Percentiles rank a stretch among this genome's conserved stretches.
These are phyloP conservation scores for Cheiracanthium punctorium DNA, from an alignment of 2,888 invertebrate genomes.

Conservation along the genomic window DNA sequence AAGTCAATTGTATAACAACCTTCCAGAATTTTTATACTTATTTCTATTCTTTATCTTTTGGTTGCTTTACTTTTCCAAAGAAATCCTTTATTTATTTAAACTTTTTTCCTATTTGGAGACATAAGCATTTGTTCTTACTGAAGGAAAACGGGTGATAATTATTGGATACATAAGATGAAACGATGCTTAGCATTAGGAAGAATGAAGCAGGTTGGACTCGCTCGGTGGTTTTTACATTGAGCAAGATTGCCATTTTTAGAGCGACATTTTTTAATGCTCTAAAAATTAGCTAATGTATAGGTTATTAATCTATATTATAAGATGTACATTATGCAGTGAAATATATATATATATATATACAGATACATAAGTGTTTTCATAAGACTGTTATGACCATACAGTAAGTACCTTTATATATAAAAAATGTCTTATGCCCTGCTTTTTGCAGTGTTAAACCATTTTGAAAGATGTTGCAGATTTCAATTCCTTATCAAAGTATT, in stretches of 20 bases:
- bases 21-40: too few species aligned
- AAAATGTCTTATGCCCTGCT: conserved; percentile 49
- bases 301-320: conserved; percentile 54
- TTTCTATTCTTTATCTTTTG: too few species aligned
- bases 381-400: conserved; percentile 57
- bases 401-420: conserved; percentile 65
- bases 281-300: conserved; percentile 38
- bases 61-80: too few species aligned
- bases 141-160: too few species aligned
- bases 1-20: too few species aligned
- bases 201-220: conserved; percentile 22
- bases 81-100: too few species aligned
- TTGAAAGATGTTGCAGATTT: conserved; percentile 61
- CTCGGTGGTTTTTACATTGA: conserved; percentile 30
- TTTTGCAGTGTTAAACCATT: conserved; percentile 51
- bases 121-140: too few species aligned
- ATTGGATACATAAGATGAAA: too few species aligned
- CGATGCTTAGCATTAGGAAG: neutral
- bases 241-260: conserved; percentile 56
- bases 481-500: conserved; percentile 70
- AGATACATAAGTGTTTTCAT: conserved; percentile 30
- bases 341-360: conserved; percentile 51
- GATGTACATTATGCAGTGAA: conserved; percentile 53
- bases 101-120: too few species aligned
- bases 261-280: conserved; percentile 61